Evolutionary conservation across 2,888 invertebrate genomes (phyloP).

Genomic region (Pseudolycoriella hygida): DNA sequence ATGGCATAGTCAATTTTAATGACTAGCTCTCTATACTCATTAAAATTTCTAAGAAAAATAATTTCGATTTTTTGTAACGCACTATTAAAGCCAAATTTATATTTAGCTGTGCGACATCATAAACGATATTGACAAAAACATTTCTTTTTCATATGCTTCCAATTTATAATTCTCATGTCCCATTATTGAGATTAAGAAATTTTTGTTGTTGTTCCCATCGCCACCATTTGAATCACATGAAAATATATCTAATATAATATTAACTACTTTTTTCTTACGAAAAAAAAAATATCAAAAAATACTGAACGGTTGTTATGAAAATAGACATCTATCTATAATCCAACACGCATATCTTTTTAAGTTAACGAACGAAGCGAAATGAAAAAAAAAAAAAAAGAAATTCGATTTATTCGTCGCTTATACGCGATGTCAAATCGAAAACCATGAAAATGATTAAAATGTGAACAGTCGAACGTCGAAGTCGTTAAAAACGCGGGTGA

Average conservation of each 20-base stretch:
- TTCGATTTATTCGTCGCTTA: background rate
- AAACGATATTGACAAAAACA: constrained; percentile 1
- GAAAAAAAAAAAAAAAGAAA: no score
- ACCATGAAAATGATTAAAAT: constrained; percentile 1
- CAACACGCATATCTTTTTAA: constrained; percentile 1
- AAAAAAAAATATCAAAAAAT: no score
- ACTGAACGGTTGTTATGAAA: background rate
- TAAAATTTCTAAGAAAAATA: no score
- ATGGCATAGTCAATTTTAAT: no score
- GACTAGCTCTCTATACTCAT: no score
- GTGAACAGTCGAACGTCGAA: background rate
- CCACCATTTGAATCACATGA: background rate
- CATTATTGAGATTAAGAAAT: background rate
- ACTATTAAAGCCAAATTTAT: background rate
- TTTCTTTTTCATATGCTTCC: constrained; percentile 1
- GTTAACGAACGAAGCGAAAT: no score
- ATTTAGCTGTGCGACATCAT: background rate
- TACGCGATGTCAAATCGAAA: background rate
- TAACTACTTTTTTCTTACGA: no score
- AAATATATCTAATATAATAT: no score
- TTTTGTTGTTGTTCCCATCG: background rate
- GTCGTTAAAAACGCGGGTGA: background rate
- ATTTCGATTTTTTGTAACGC: no score
- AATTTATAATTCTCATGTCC: background rate
- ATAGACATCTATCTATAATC: constrained; percentile 1